Evolutionary conservation across 2,888 invertebrate species (phyloP).

Genomic region (Eurytoma adleriae): DNA sequence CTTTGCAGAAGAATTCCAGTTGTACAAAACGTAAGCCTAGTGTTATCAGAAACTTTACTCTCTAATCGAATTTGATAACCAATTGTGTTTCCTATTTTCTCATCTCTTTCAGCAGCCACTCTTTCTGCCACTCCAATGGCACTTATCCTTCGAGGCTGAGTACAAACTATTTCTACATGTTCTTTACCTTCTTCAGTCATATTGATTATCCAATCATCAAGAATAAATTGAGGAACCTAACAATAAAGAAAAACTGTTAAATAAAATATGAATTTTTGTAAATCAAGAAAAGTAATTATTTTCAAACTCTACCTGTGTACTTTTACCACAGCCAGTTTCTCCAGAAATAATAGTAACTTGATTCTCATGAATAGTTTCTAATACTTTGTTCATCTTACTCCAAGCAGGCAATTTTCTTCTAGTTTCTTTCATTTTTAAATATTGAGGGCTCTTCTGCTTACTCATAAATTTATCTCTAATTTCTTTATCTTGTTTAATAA

Average conservation of each 20-base stretch:
- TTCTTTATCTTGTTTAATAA: constrained; percentile 80
- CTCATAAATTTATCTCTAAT: constrained; percentile 81
- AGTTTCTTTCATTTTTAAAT: constrained; percentile 81
- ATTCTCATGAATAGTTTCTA: constrained; percentile 81
- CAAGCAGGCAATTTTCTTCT: constrained; percentile 86
- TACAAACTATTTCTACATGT: constrained; percentile 92
- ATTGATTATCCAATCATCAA: constrained; percentile 89
- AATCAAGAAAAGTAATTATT: constrained; percentile 5
- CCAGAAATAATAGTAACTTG: constrained; percentile 87
- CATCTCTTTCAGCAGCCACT: constrained; percentile 90
- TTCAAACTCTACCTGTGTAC: constrained; percentile 80
- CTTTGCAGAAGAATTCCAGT: constrained; percentile 93
- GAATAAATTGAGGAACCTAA: constrained; percentile 92
- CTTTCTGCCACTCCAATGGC: constrained; percentile 95
- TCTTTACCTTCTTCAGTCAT: constrained; percentile 77
- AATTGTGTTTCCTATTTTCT: constrained; percentile 84
- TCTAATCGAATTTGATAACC: constrained; percentile 88
- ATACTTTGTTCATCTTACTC: constrained; percentile 82
- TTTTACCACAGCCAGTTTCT: constrained; percentile 91
- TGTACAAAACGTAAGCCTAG: constrained; percentile 93
- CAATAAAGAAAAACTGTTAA: constrained; percentile 11
- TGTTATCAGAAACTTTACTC: constrained; percentile 85
- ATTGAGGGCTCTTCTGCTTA: constrained; percentile 80
- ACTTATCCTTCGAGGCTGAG: constrained; percentile 93
- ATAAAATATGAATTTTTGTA: neutral